phyloP scores from a whole-genome alignment of 2,113 vertebrate genomes.

The Rhinichthys klamathensis region DNA sequence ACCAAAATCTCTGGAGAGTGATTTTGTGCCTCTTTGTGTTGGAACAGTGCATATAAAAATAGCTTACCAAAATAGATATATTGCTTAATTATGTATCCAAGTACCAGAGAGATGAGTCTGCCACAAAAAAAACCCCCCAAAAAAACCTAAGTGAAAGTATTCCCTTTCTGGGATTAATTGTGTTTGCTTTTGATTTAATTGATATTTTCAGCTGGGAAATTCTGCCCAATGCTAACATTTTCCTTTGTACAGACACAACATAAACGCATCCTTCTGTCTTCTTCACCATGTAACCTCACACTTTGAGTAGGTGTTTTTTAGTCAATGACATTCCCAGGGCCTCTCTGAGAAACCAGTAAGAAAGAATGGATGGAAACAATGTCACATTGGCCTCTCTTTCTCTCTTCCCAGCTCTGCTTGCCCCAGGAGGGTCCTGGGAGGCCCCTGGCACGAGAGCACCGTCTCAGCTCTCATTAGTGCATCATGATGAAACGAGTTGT shows the following conservation, averaged over 20 bases:
- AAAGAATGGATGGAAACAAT: slow-evolving; percentile 20
- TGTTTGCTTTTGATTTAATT: background rate
- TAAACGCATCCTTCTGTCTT: background rate
- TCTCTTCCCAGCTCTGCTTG: slow-evolving; percentile 22
- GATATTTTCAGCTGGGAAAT: background rate
- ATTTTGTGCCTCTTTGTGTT: background rate
- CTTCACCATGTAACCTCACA: background rate
- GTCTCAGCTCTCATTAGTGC: slow-evolving; percentile 77
- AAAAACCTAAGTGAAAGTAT: too few relatives aligned
- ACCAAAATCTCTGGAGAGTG: background rate
- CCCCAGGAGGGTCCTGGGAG: slow-evolving; percentile 60
- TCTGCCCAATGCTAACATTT: background rate
- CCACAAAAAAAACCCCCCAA: background rate
- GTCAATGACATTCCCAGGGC: background rate
- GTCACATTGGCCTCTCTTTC: slow-evolving; percentile 30
- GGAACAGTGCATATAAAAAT: slow-evolving; percentile 20
- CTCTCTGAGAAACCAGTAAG: background rate
- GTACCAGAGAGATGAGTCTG: background rate
- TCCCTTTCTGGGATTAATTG: background rate
- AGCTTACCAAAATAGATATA: slow-evolving; percentile 32
- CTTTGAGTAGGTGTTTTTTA: background rate
- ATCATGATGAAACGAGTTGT: slow-evolving; percentile 81
- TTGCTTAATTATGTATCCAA: slow-evolving; percentile 46
- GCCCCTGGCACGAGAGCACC: slow-evolving; percentile 62
- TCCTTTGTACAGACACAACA: background rate